Evolutionary conservation across 2,797 vertebrate genomes (phyloP).

Genomic region (Naso thynnoides): DNA sequence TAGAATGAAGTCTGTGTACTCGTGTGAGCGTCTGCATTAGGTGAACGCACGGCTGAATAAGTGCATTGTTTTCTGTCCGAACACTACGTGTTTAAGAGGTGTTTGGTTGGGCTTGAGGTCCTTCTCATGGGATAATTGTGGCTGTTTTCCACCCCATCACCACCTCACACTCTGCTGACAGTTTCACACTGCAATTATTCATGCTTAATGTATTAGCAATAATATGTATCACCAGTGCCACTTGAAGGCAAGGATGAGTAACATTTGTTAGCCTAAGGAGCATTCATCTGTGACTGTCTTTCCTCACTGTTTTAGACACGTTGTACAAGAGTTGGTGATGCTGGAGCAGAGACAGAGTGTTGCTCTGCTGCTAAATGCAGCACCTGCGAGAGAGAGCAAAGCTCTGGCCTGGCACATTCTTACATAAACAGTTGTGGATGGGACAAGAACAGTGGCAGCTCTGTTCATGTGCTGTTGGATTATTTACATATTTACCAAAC

Average conservation of each 20-base stretch:
- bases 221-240: conserved; percentile 26
- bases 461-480: conserved; percentile 79
- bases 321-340: conserved; percentile 30
- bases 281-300: conserved; percentile 48
- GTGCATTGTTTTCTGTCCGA: conserved; percentile 35
- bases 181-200: conserved; percentile 27
- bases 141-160: conserved; percentile 30
- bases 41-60: conserved; percentile 32
- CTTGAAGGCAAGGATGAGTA: conserved; percentile 52
- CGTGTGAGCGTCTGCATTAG: conserved; percentile 14
- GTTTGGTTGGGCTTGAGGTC: conserved; percentile 35
- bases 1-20: conserved; percentile 32
- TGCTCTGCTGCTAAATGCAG: conserved; percentile 63
- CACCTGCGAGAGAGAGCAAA: conserved; percentile 75
- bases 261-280: conserved; percentile 28
- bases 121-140: conserved; percentile 36
- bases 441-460: conserved; percentile 76
- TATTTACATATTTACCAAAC: conserved; percentile 82
- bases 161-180: conserved; percentile 31
- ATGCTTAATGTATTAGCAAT: conserved; percentile 33
- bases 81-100: conserved; percentile 34
- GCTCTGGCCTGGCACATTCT: conserved; percentile 57
- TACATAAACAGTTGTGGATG: conserved; percentile 76
- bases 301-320: conserved; percentile 34
- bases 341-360: conserved; percentile 56